Percentiles rank a stretch among this genome's conserved stretches.
These are phyloP conservation scores for Clarias pachynema DNA, from an alignment of 2,797 vertebrate species.

Conservation along the genomic window DNA sequence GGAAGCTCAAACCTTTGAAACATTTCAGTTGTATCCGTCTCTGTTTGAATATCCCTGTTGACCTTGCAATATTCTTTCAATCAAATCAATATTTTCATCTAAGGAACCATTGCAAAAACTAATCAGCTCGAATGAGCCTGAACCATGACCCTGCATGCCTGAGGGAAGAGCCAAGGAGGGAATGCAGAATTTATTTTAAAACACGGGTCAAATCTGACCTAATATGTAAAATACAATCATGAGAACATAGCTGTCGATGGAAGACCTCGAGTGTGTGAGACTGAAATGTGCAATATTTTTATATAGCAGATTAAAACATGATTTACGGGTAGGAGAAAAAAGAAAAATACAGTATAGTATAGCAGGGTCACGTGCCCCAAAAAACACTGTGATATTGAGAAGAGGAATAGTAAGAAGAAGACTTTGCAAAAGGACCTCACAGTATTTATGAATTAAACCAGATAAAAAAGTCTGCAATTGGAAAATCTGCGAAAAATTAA, in stretches of 20 bases:
- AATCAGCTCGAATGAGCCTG: constrained; percentile 1
- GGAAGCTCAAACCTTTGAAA: neutral
- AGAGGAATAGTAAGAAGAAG: neutral
- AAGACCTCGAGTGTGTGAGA: no score
- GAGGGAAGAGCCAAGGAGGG: neutral
- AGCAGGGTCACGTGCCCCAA: no score
- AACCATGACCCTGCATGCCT: neutral
- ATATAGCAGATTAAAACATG: neutral
- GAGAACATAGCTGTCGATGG: neutral
- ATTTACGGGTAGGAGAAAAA: neutral
- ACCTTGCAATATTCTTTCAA: neutral
- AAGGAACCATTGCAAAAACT: neutral
- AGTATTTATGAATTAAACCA: neutral
- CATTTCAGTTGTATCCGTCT: neutral
- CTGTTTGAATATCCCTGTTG: neutral
- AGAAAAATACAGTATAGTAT: neutral
- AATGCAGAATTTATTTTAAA: neutral
- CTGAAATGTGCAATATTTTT: neutral
- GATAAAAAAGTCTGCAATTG: no score
- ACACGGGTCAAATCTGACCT: neutral
- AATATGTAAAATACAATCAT: neutral
- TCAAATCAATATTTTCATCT: constrained; percentile 4
- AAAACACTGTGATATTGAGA: neutral
- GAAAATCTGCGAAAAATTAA: no score
- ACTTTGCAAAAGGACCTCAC: neutral